phyloP scores from a whole-genome alignment of 37 sponge, comb jelly and placozoan genomes.

The Aplysina aerophoba region DNA sequence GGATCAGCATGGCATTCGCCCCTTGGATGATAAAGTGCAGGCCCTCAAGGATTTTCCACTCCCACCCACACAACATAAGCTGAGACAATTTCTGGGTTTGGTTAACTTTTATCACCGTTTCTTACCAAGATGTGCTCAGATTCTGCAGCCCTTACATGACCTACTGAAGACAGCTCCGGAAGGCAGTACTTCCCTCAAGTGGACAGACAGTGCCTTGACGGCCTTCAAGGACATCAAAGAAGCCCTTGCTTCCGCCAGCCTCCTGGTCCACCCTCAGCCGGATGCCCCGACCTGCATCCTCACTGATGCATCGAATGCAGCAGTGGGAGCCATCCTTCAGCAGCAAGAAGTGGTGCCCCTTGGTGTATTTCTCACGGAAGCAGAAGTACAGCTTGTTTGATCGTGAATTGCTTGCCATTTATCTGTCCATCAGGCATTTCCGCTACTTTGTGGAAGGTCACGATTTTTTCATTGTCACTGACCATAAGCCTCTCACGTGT shows the following conservation, averaged over 20 bases:
- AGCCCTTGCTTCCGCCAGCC: not conserved
- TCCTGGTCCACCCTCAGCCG: conserved; percentile 6
- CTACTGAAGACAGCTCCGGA: too few relatives aligned
- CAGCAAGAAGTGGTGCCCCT: too few relatives aligned
- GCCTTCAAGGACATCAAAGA: conserved; percentile 22
- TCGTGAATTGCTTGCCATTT: too few relatives aligned
- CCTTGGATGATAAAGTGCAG: not conserved
- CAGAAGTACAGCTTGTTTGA: not conserved
- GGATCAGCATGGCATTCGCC: not conserved
- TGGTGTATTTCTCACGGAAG: not conserved
- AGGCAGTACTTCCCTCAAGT: too few relatives aligned
- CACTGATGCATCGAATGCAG: not conserved
- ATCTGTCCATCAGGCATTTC: not conserved
- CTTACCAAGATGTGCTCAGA: not conserved
- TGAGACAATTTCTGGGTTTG: not conserved
- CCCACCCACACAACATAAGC: not conserved
- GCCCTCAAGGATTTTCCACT: not conserved
- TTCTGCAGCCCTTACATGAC: not conserved
- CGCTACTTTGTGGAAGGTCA: not conserved
- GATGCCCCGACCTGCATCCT: not conserved
- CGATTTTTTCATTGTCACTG: not conserved
- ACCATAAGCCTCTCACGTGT: too few relatives aligned
- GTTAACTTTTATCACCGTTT: too few relatives aligned
- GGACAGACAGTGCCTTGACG: not conserved
- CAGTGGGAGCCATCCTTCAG: not conserved